phyloP scores from a whole-genome alignment of 92 coral and sea anemone species.

The Palythoa caribaeorum region DNA sequence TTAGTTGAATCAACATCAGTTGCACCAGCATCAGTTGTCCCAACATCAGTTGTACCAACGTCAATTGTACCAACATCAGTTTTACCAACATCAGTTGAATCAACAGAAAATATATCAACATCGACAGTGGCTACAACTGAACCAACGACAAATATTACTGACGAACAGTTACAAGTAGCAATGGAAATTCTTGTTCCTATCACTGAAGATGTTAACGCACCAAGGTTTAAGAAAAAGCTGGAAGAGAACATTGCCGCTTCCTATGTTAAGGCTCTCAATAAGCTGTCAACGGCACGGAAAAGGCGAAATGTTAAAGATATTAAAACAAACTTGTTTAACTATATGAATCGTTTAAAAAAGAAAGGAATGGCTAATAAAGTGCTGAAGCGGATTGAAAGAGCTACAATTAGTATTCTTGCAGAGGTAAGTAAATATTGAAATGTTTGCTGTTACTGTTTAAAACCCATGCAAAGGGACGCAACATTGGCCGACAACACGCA shows the following conservation, averaged over 20 bases:
- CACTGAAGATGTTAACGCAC: conserved; percentile 21
- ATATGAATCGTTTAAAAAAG: background rate
- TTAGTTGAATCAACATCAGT: background rate
- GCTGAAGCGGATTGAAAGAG: conserved; percentile 4
- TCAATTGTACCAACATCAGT: background rate
- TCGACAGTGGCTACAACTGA: background rate
- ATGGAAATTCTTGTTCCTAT: conserved; percentile 41
- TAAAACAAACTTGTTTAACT: background rate
- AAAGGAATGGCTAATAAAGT: background rate
- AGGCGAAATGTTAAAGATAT: conserved; percentile 32
- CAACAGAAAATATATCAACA: background rate
- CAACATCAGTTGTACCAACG: background rate
- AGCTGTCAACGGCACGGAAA: conserved; percentile 20
- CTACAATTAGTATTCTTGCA: conserved; percentile 9
- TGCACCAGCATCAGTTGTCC: background rate
- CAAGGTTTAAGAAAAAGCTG: conserved; percentile 30
- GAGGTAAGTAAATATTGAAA: background rate
- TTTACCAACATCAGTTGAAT: background rate
- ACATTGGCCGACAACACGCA: background rate
- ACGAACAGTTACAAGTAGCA: background rate
- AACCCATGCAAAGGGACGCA: background rate
- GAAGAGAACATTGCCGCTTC: conserved; percentile 21
- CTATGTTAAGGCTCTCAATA: background rate
- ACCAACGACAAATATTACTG: conserved; percentile 14
- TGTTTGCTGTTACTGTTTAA: too few relatives aligned